A percentile compares a stretch with the other conserved stretches of the same genome.
Evolutionary conservation across 2,888 invertebrate genomes (phyloP).

Genomic region (Lithosia quadra): DNA sequence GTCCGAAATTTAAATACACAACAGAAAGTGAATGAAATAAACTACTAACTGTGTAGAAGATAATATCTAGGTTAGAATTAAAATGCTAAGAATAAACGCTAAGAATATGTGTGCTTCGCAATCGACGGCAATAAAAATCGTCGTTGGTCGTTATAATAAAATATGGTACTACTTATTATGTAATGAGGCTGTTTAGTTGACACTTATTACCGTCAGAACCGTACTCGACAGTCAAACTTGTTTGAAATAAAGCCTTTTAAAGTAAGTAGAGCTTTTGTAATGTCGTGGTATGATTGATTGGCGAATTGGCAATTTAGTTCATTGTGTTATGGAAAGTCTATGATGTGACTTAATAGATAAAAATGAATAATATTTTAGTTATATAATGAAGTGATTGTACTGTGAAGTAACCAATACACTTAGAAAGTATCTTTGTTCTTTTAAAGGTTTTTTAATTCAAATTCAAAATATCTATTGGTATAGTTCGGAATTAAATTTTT

Average conservation of each 20-base stretch:
- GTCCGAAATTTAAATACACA: background rate
- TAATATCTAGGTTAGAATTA: slow-evolving; percentile 3
- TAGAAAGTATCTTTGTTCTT: background rate
- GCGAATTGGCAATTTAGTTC: slow-evolving; percentile 16
- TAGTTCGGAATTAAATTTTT: background rate
- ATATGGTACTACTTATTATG: slow-evolving; percentile 46
- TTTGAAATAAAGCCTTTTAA: slow-evolving; percentile 23
- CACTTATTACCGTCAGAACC: slow-evolving; percentile 37
- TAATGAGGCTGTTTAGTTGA: slow-evolving; percentile 47
- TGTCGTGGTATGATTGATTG: slow-evolving; percentile 25
- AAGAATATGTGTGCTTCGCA: slow-evolving; percentile 34
- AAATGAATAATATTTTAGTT: background rate
- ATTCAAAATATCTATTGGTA: background rate
- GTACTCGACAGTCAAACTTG: slow-evolving; percentile 20
- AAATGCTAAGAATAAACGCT: slow-evolving; percentile 12
- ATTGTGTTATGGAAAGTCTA: background rate
- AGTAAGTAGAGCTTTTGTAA: slow-evolving; percentile 14
- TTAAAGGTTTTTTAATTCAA: background rate
- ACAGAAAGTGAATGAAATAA: background rate
- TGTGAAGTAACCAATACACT: background rate
- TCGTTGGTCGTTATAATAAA: slow-evolving; percentile 47
- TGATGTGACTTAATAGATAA: slow-evolving; percentile 1
- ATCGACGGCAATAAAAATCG: slow-evolving; percentile 45
- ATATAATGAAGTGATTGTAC: background rate
- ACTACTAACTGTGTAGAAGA: background rate